Evolutionary conservation across 2,797 vertebrate species (phyloP), one percentile per base, ranked within the genome.

Genomic region (Brachyrhaphis roseni): DNA sequence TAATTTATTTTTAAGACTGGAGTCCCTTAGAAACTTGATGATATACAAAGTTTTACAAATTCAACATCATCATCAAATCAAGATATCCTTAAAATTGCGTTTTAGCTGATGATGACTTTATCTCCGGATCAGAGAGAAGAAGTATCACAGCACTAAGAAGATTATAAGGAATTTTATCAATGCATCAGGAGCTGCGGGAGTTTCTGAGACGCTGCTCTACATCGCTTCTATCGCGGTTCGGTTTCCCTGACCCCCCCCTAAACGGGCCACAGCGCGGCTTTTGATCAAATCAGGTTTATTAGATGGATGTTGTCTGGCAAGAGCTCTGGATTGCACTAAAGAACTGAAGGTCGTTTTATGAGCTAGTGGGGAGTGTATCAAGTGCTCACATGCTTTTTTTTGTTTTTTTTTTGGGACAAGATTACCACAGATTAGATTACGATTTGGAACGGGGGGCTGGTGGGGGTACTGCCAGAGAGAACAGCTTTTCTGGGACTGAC

Each of bases 381-480:
- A 82, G 77, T 46, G 80, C 83, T 93, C 92, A 89, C 26, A 77
- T 75, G 79, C 81, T 78, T 70, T 85, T 90, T 86, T 26, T 53
- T 45, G 16, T 47, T 6, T 49, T 20, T 2, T 51, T 62, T 85
- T 89, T 80, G 82, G 86, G 89, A 84, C 76, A 78, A 87, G 87
- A 89, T 93, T 92, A 92, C 74, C 80, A 83, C 85, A 82, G 73
- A 87, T 88, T 84, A 83, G 80, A 86, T 79, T 79, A 81, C 76
- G 82, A 28, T 57, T 76, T 46, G 73, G 90, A 88, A 94, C 86
- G 82, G 66, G 41, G n/a, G n/a, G n/a, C n/a, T n/a, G n/a, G n/a
- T n/a, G n/a, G n/a, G 23, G 77, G 86, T 90, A 20, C 86, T 89
- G 91, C 86, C 89, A 90, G 80, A 79, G 76, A 90, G 72, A 86